Base-by-base conservation (phyloP, 2,113 vertebrate genomes). In the Rostratula benghalensis region DNA sequence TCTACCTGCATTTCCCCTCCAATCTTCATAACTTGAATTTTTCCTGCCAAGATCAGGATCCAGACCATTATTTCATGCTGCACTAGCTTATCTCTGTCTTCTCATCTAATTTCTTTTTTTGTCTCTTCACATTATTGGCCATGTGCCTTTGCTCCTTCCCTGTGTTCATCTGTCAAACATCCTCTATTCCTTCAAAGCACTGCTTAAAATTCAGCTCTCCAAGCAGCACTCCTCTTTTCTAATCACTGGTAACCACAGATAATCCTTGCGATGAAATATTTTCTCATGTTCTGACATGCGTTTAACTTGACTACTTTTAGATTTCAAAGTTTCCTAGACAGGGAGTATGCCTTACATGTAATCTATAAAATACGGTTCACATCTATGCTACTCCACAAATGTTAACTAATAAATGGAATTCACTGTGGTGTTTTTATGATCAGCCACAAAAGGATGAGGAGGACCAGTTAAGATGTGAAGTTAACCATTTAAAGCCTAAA, bases 121-220 rank as follows among this genome's bases (percentile, higher is more conserved):
- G 13, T 46, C 27, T 90, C 65, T 82, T 75, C 33, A 43, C 33
- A 90, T 91, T 89, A 84, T 75, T 87, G 74, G 84, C 51, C 48
- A 33, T 39, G 10, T 71, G 74, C 69, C 92, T 93, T 87, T 89
- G 37, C 69, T 51, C 61, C 65, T 89, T 87, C 84, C 41, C 25
- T 24, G 18, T 31, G 22, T 39, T 56, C 56, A 46, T 89, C 60
- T 85, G 57, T 77, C 80, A 93, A 83, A 93, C 0, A 0, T 23
- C 39, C n/a, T 89, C 43, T 71, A 67, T 70, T 82, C 70, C 96
- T 94, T 93, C 81, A 95, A 96, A 93, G 61, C 10, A 1, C 37
- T 89, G 46, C 81, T 81, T 84, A 50, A 84, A 89, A 82, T 50
- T 77, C 60, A 93, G 10, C 50, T 83, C 64, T 91, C 76, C 87